Base-by-base conservation (phyloP, 64 coral and sea anemone species). In the Montipora cactus region DNA sequence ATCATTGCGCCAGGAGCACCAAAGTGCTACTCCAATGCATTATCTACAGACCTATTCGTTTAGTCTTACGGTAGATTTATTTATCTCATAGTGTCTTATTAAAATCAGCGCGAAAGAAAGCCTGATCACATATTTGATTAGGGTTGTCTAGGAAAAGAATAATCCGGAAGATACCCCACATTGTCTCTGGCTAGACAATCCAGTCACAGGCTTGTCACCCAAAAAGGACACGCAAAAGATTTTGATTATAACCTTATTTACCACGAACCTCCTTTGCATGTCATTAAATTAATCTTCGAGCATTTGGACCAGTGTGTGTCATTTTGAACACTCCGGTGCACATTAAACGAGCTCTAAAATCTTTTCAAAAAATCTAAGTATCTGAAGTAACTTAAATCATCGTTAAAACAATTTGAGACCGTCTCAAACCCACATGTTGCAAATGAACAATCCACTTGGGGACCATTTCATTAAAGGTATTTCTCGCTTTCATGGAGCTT, bases 121-220 rank as follows among this genome's bases (percentile, higher is more conserved):
- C 37, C 37, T 37, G 14, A 25, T 47, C 77, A 18, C 19, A 21
- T 64, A 18, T 21, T 23, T 7, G 12, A 5, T 28, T 67, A 4
- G 23, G 45, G 20, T 25, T 58, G 20, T 66, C 59, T 67, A 21
- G 28, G 16, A 8, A 15, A 21, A 9, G 3, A 71, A 71, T 71
- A 71, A 71, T 21, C 45, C 66, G 82, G 82, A 72, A 72, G n/a
- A 64, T 64, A 86, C 82, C 82, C 44, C 62, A 71, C 62, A 20
- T 86, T 22, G 82, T 20, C 28, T 21, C 8, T 9, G 62, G 67
- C 82, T 70, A 86, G 82, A 86, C 66, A 25, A 71, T 48, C 47
- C 66, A 72, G 45, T 86, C 62, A 21, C 15, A 68, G 71, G 8
- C 68, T 67, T 22, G 23, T 81, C 79, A 44, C 16, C n/a, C 1